A percentile compares a stretch with the other conserved stretches of the same genome.
phyloP scores from a whole-genome alignment of 2,888 invertebrate genomes.

The Calameuta pallipes region DNA sequence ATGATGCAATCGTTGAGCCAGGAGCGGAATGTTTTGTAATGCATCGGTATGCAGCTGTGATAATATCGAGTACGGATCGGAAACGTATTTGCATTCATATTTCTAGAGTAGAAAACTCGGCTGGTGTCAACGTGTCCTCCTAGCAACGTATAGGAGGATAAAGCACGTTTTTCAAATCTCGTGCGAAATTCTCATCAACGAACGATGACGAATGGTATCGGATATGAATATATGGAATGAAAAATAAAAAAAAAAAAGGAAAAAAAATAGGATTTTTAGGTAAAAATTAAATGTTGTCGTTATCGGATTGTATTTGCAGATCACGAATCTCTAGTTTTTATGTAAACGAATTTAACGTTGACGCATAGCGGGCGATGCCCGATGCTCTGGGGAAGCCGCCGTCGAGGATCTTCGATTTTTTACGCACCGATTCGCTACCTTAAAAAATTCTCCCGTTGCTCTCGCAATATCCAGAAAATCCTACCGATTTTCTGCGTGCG shows the following conservation, averaged over 20 bases:
- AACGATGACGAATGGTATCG: background rate
- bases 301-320: background rate
- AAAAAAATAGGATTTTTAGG: background rate
- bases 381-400: too few species aligned
- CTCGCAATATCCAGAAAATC: too few species aligned
- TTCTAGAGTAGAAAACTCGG: background rate
- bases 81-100: background rate
- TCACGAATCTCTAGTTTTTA: background rate
- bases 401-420: too few species aligned
- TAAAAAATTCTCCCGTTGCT: too few species aligned
- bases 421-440: too few species aligned
- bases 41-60: conserved; percentile 14
- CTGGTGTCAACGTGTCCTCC: background rate
- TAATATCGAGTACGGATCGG: conserved; percentile 9
- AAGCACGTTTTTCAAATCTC: background rate
- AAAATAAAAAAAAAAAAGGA: background rate
- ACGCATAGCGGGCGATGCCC: too few species aligned
- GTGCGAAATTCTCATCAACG: background rate
- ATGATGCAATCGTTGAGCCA: conserved; percentile 8
- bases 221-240: background rate
- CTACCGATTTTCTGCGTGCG: too few species aligned
- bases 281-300: background rate
- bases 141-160: background rate
- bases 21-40: conserved; percentile 10
- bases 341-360: background rate